Evolutionary conservation across 1,140 invertebrate genomes (phyloP), one percentile per base, ranked within the genome.

Genomic region (Sitobion miscanthi): DNA sequence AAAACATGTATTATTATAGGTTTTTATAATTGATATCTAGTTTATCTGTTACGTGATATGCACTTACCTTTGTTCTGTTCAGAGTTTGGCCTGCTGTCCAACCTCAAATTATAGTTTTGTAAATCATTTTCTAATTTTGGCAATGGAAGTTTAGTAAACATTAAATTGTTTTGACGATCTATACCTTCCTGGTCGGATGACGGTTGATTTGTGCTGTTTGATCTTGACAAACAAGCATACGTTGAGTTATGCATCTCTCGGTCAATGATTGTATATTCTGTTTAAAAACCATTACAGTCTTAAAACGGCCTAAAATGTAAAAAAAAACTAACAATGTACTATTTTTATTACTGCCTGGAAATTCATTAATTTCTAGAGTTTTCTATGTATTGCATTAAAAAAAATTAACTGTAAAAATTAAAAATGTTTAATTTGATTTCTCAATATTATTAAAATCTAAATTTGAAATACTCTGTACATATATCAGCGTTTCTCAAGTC

Each of bases 91-190:
- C 82, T 86, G n/a, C 3, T 54, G 23, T 93, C 91, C 91, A 93
- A 42, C 17, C 91, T 86, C 82, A 93, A 83, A 85, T 85, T 93
- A 69, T 93, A 93, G 25, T 93, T 93, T 85, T 93, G 91, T 30
- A 93, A 42, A 47, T 93, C 91, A 45, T 93, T 93, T 57, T 93
- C 91, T 45, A 93, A 86, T 85, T 93, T 93, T 9, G 91, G 91
- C 25, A 93, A 57, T 57, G 45, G 91, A 2, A 93, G 9, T 85
- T 93, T 93, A 2, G 91, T 45, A 45, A 93, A 93, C 91, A 93
- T 93, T 45, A 93, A 83, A 93, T 25, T 86, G 82, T 85, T 93
- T 86, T 93, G 91, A n/a, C 82, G 91, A 21, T 93, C 91, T 45
- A 85, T 6, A 1, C 47, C 20, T 25, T 82, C 82, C 0, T 93